phyloP scores from a whole-genome alignment of 2,113 vertebrate species.

The Ptyas mucosa region DNA sequence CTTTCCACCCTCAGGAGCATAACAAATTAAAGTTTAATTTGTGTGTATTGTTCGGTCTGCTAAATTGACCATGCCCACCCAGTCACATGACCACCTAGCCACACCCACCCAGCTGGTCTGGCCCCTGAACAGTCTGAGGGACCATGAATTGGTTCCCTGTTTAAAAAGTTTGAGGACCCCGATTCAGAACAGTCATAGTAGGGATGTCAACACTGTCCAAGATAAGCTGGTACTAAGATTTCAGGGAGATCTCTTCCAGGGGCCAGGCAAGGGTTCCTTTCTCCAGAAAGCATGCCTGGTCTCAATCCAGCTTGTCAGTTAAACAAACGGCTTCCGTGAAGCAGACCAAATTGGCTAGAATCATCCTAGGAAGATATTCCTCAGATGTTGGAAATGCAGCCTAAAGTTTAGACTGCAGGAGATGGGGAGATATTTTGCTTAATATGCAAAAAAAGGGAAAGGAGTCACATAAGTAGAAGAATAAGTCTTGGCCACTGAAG shows the following conservation, averaged over 20 bases:
- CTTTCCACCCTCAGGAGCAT: too few relatives aligned
- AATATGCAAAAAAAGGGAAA: background rate
- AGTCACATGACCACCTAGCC: too few relatives aligned
- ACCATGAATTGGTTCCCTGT: too few relatives aligned
- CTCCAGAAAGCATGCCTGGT: background rate
- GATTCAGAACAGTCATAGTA: background rate
- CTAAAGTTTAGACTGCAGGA: background rate
- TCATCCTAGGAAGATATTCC: background rate
- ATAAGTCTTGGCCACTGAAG: background rate
- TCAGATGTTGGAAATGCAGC: background rate
- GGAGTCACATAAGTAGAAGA: background rate
- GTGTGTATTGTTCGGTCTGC: too few relatives aligned
- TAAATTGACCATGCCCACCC: too few relatives aligned
- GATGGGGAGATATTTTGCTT: background rate
- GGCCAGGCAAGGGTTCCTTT: background rate
- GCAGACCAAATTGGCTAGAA: background rate
- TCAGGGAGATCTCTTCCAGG: background rate
- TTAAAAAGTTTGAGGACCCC: too few relatives aligned
- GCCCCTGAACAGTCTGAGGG: too few relatives aligned
- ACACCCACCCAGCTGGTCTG: too few relatives aligned
- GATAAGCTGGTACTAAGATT: background rate
- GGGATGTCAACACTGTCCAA: background rate
- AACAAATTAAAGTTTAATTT: too few relatives aligned
- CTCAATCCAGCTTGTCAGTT: background rate
- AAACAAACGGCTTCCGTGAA: background rate